Conservation (phyloP, 2,888 invertebrate genomes). For the Luperina nickerlii region DNA sequence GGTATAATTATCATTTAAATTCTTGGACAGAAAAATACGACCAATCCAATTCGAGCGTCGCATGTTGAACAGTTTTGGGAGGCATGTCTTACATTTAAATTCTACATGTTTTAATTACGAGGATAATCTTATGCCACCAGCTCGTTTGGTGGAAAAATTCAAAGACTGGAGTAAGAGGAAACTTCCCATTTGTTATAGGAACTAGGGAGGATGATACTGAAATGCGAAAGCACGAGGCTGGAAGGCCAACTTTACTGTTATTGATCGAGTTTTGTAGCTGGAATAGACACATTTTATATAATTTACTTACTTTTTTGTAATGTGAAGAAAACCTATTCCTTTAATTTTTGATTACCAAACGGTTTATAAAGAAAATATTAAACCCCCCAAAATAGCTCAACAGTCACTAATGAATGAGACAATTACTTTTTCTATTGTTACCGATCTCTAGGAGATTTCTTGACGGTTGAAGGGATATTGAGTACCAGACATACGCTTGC, state of each 20-base stretch:
- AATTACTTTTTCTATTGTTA: no score
- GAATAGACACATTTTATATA: neutral
- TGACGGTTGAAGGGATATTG: no score
- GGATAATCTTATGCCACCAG: neutral
- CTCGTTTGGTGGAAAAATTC: constrained; percentile 14
- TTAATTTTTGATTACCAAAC: neutral
- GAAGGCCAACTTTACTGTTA: neutral
- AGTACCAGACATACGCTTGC: no score
- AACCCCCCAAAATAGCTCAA: neutral
- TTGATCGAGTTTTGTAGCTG: neutral
- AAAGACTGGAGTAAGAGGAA: neutral
- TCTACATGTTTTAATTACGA: constrained; percentile 29
- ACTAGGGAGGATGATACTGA: neutral
- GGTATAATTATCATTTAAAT: constrained; percentile 50
- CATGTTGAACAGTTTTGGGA: constrained; percentile 15
- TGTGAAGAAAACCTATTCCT: neutral
- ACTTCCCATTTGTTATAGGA: neutral
- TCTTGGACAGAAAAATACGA: constrained; percentile 39
- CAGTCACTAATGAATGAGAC: no score
- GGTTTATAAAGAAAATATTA: no score
- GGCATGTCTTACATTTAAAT: constrained; percentile 29
- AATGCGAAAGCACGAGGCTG: neutral
- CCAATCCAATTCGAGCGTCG: constrained; percentile 17
- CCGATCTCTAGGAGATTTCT: no score
- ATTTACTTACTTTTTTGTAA: neutral